Percentiles rank a stretch among this genome's conserved stretches.
Evolutionary conservation across 2,888 invertebrate genomes (phyloP).

Genomic region (Zhuqinia jingwanae): DNA sequence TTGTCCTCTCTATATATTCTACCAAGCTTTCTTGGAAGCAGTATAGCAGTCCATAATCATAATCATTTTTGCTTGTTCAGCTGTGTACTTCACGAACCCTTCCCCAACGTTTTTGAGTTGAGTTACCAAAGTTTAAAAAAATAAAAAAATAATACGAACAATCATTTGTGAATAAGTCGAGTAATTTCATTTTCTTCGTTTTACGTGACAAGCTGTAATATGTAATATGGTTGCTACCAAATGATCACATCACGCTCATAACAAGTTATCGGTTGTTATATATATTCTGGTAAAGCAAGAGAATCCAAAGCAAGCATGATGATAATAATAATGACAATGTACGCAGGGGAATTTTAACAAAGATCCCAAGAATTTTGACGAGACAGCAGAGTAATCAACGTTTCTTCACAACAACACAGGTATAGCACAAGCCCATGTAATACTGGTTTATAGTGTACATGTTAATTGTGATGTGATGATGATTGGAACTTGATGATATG

Average conservation of each 20-base stretch:
- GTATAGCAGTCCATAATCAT: not conserved
- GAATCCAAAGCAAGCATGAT: conserved; percentile 27
- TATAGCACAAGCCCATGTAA: conserved; percentile 22
- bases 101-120: not conserved
- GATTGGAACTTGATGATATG: conserved; percentile 32
- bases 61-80: not conserved
- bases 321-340: conserved; percentile 61
- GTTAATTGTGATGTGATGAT: conserved; percentile 14
- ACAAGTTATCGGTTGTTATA: conserved; percentile 8
- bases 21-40: not conserved
- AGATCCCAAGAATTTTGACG: conserved; percentile 69
- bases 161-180: not conserved
- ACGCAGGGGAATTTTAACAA: conserved; percentile 24
- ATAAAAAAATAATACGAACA: too few relatives aligned
- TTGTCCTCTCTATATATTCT: conserved; percentile 6
- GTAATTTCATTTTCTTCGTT: not conserved
- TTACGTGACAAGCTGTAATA: conserved; percentile 63
- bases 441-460: not conserved
- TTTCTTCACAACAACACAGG: not conserved
- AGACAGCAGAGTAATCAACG: conserved; percentile 53
- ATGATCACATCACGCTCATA: conserved; percentile 55
- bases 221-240: conserved; percentile 23
- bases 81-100: not conserved
- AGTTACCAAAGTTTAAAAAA: too few relatives aligned
- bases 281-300: not conserved